Percentiles rank a stretch among this genome's conserved stretches.
phyloP scores from a whole-genome alignment of 2,797 vertebrate genomes.

The Melanotaenia trifasciata region DNA sequence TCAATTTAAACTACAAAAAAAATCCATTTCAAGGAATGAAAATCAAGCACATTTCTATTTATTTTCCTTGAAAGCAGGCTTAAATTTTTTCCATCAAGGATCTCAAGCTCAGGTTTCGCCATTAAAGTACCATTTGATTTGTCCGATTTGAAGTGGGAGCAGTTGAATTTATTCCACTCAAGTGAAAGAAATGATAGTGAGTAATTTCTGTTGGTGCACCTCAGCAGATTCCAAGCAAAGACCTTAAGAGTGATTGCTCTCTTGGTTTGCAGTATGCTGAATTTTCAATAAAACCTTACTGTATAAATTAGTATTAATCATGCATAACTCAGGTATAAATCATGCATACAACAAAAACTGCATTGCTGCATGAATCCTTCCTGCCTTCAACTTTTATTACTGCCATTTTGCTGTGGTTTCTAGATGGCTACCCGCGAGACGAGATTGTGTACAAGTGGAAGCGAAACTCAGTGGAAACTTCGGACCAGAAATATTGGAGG shows the following conservation, averaged over 20 bases:
- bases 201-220: neutral
- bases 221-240: constrained; percentile 29
- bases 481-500: constrained; percentile 96
- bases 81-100: neutral
- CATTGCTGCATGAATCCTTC: constrained; percentile 38
- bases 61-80: neutral
- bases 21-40: no score
- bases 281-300: constrained; percentile 22
- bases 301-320: constrained; percentile 53
- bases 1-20: no score
- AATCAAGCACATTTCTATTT: neutral
- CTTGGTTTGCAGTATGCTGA: constrained; percentile 30
- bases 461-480: constrained; percentile 93
- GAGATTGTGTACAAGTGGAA: constrained; percentile 97
- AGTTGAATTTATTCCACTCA: constrained; percentile 9
- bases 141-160: neutral
- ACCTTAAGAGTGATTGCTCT: constrained; percentile 25
- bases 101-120: neutral
- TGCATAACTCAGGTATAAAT: constrained; percentile 44
- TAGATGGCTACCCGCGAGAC: constrained; percentile 96
- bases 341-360: constrained; percentile 49
- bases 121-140: neutral
- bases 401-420: constrained; percentile 48
- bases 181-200: constrained; percentile 14
- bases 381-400: constrained; percentile 19